Evolutionary conservation across 2,888 invertebrate genomes (phyloP).

Genomic region (Timema podura): DNA sequence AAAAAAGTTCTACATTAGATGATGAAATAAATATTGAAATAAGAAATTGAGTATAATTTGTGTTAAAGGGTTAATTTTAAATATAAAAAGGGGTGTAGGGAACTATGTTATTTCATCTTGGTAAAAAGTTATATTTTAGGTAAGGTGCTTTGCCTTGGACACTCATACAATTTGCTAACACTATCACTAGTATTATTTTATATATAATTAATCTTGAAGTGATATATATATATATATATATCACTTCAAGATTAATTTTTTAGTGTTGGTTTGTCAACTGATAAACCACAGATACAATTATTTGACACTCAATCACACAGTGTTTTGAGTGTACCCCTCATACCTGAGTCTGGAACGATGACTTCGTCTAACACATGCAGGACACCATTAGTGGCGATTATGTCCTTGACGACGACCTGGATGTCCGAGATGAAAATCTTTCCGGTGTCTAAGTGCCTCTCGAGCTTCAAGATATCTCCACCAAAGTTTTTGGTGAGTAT

Average conservation of each 20-base stretch:
- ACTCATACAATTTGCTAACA: background rate
- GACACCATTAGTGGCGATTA: slow-evolving; percentile 69
- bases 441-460: slow-evolving; percentile 46
- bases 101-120: too few relatives aligned
- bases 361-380: slow-evolving; percentile 64
- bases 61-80: too few relatives aligned
- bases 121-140: too few relatives aligned
- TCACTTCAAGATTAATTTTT: too few relatives aligned
- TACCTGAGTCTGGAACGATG: slow-evolving; percentile 59
- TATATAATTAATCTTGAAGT: background rate
- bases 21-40: too few relatives aligned
- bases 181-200: background rate
- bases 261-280: too few relatives aligned
- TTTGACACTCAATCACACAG: background rate
- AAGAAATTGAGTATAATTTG: too few relatives aligned
- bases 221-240: slow-evolving; percentile 5
- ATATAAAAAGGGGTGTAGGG: too few relatives aligned
- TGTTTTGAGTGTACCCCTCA: too few relatives aligned
- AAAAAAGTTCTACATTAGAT: too few relatives aligned
- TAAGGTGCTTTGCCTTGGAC: too few relatives aligned
- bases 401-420: slow-evolving; percentile 55
- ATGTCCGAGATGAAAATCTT: slow-evolving; percentile 56
- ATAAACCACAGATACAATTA: too few relatives aligned
- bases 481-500: slow-evolving; percentile 52
- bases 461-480: slow-evolving; percentile 48